Evolutionary conservation across 2,113 vertebrate species (phyloP).

Genomic region (Poecilia latipinna): DNA sequence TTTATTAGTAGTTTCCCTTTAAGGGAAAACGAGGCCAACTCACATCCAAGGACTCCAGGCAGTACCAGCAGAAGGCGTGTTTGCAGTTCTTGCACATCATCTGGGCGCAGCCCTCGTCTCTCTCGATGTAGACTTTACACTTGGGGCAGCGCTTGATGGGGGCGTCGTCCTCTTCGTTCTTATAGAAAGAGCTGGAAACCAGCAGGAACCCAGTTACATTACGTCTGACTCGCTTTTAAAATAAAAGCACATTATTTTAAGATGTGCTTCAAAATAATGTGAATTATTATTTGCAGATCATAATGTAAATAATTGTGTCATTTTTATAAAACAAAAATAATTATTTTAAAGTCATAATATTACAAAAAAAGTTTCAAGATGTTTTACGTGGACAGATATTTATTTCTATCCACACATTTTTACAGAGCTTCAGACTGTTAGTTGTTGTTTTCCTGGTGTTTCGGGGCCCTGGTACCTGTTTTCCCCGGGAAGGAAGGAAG

Average conservation of each 20-base stretch:
- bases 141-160: slow-evolving; percentile 99
- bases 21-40: slow-evolving; percentile 72
- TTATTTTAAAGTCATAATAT: too few species aligned
- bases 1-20: neutral
- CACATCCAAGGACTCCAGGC: slow-evolving; percentile 97
- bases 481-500: slow-evolving; percentile 93
- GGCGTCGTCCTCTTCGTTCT: slow-evolving; percentile 89
- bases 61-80: slow-evolving; percentile 99
- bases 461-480: slow-evolving; percentile 82
- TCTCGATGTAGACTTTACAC: slow-evolving; percentile 98
- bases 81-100: slow-evolving; percentile 99
- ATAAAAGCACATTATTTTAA: too few species aligned
- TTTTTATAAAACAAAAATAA: too few species aligned
- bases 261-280: too few species aligned
- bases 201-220: too few species aligned
- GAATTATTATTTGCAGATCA: too few species aligned
- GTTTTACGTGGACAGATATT: neutral
- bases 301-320: too few species aligned
- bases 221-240: too few species aligned
- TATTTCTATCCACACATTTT: too few species aligned
- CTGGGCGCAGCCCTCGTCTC: slow-evolving; percentile 97
- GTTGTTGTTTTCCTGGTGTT: too few species aligned
- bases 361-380: too few species aligned
- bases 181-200: slow-evolving; percentile 86
- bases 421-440: too few species aligned